Evolutionary conservation across 1,140 invertebrate species (phyloP).

Genomic region (Drosophila funebris): DNA sequence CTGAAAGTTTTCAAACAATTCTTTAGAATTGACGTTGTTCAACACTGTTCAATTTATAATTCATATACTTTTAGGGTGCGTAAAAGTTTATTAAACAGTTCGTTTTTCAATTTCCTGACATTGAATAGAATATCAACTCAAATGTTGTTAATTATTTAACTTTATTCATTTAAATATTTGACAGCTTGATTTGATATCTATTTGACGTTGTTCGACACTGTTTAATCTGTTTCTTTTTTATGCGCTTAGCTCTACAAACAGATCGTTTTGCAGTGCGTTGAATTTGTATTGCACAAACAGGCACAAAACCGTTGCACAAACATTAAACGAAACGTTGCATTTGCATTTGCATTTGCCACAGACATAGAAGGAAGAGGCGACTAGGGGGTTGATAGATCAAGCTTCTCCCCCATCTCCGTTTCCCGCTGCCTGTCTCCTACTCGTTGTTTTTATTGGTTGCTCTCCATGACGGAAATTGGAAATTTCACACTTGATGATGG

Average conservation of each 20-base stretch:
- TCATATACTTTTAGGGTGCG: no score
- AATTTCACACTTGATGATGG: slow-evolving; percentile 81
- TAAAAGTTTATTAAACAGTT: no score
- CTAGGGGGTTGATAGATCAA: slow-evolving; percentile 1
- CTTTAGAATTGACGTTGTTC: no score
- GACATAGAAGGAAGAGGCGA: neutral
- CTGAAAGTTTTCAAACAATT: no score
- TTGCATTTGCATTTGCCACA: slow-evolving; percentile 54
- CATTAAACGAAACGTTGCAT: slow-evolving; percentile 49
- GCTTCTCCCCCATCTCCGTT: neutral
- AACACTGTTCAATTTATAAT: no score
- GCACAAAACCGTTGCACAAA: slow-evolving; percentile 49
- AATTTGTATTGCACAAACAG: slow-evolving; percentile 62
- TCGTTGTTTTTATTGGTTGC: neutral
- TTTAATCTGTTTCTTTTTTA: slow-evolving; percentile 17
- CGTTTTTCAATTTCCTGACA: no score
- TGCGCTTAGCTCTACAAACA: slow-evolving; percentile 52
- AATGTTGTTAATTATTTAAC: neutral
- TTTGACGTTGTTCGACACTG: neutral
- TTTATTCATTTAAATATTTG: neutral
- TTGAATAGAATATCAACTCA: no score
- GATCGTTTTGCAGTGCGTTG: slow-evolving; percentile 47
- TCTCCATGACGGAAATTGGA: slow-evolving; percentile 69
- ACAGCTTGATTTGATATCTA: slow-evolving; percentile 19
- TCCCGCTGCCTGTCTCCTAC: neutral